Base-by-base conservation (phyloP, 1,140 invertebrate species). In the Thalassaphorura encarpata region DNA sequence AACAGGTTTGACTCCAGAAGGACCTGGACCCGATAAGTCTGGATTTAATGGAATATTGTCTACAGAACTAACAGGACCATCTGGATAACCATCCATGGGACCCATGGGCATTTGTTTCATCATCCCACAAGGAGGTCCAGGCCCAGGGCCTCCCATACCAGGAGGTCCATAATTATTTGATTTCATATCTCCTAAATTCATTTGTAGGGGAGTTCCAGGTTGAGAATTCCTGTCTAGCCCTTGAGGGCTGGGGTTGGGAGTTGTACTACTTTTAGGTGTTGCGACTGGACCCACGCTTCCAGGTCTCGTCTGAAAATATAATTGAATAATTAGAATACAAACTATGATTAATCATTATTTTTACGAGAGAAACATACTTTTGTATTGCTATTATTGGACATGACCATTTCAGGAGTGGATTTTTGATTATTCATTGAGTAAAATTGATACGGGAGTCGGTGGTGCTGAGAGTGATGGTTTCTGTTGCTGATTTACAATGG, bases 1-100 rank as follows among this genome's bases (percentile, higher is more conserved):
- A 66, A 49, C 54, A 49, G 67, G 64, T 59, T 70, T 70, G 52
- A 61, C 66, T n/a, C 59, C 54, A 23, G 56, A 36, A 26, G 66
- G 59, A 52, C 64, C 73, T 40, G 77, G 70, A 66, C 75, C 75
- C 61, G 78, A 78, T 63, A 82, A 75, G 71, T 87, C 84, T 4
- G 87, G 85, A 76, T 90, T 87, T 28, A 89, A 72, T 40, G 87
- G 86, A 56, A 89, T 79, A 72, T 89, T 87, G 68, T 89, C 84
- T 45, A 57, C 60, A 43, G 59, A 56, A 29, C 52, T 39, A 19
- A 33, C 48, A 15, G 55, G 58, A 26, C 54, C 63, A 39, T 62
- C 63, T 1, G 69, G 52, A 46, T 66, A 67, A 27, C 73, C 73
- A 60, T 72, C 73, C 33, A 75, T 69, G n/a, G n/a, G n/a, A 36